Percentiles rank a stretch among this genome's conserved stretches.
phyloP scores from a whole-genome alignment of 2,797 vertebrate genomes.

The Manis javanica region DNA sequence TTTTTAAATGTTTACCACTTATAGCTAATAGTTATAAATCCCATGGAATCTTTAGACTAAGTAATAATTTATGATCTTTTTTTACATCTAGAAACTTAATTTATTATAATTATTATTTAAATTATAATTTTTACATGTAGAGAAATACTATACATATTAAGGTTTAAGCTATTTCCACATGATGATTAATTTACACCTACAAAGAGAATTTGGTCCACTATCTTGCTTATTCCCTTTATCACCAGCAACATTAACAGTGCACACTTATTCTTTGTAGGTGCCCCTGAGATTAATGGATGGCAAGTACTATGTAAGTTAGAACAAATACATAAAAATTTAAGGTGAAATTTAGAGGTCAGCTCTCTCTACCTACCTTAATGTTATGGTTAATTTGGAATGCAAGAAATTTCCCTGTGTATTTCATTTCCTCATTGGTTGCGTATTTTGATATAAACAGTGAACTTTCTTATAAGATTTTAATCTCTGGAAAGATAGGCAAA shows the following conservation, averaged over 20 bases:
- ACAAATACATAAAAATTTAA: conserved; percentile 53
- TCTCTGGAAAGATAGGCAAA: background rate
- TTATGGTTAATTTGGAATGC: conserved; percentile 13
- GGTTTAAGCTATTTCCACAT: background rate
- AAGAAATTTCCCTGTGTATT: background rate
- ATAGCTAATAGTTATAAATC: conserved; percentile 24
- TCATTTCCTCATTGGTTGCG: background rate
- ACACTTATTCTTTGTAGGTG: conserved; percentile 28
- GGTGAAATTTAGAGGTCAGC: conserved; percentile 14
- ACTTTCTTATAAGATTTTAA: conserved; percentile 38
- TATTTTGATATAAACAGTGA: conserved; percentile 28
- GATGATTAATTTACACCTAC: conserved; percentile 49
- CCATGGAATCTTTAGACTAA: background rate
- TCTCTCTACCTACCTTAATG: background rate
- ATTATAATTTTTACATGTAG: conserved; percentile 1
- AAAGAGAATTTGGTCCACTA: background rate
- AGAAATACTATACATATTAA: conserved; percentile 29
- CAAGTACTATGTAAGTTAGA: conserved; percentile 39
- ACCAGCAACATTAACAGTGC: background rate
- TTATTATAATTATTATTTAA: background rate
- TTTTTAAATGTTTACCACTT: background rate
- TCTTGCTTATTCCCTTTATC: conserved; percentile 6
- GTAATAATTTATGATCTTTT: conserved; percentile 12
- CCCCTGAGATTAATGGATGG: conserved; percentile 34
- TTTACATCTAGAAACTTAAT: conserved; percentile 19